Conservation (phyloP, 2,888 invertebrate species). For the Adineta ricciae region DNA sequence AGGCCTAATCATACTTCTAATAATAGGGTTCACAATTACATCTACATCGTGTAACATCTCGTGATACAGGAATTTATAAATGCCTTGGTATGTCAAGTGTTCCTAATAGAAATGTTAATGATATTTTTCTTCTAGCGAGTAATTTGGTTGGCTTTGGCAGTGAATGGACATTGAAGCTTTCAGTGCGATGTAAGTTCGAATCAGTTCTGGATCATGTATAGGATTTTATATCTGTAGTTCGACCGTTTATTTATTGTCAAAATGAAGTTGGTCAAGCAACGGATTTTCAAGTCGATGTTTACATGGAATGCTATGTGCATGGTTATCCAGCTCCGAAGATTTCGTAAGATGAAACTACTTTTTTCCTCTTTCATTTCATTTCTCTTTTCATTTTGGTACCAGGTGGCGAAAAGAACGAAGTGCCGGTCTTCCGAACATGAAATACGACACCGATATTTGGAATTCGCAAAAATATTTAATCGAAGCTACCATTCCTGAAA, state of each 20-base stretch:
- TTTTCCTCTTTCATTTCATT: not conserved
- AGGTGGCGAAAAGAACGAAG: not conserved
- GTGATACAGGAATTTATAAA: constrained; percentile 14
- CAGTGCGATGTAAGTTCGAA: constrained; percentile 23
- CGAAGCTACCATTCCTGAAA: constrained; percentile 24
- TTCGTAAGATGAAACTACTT: not conserved
- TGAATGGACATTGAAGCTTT: constrained; percentile 24
- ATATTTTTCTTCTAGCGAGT: constrained; percentile 21
- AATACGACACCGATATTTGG: not conserved
- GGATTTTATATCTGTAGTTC: not conserved
- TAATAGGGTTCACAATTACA: not conserved
- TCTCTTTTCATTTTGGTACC: not conserved
- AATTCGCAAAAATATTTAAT: constrained; percentile 10
- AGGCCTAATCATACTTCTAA: not conserved
- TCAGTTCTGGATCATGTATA: not conserved
- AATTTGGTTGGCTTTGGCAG: constrained; percentile 23
- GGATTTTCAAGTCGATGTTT: constrained; percentile 19
- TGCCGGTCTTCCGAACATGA: not conserved
- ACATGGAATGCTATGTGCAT: constrained; percentile 25
- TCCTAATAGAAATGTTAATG: too few species aligned
- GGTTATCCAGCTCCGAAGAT: constrained; percentile 25
- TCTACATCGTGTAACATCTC: not conserved
- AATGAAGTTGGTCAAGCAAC: constrained; percentile 14
- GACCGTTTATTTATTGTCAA: constrained; percentile 19
- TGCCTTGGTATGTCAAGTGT: not conserved